Evolutionary conservation across 2,113 vertebrate species (phyloP).

Genomic region (Orientallactaga bullata): DNA sequence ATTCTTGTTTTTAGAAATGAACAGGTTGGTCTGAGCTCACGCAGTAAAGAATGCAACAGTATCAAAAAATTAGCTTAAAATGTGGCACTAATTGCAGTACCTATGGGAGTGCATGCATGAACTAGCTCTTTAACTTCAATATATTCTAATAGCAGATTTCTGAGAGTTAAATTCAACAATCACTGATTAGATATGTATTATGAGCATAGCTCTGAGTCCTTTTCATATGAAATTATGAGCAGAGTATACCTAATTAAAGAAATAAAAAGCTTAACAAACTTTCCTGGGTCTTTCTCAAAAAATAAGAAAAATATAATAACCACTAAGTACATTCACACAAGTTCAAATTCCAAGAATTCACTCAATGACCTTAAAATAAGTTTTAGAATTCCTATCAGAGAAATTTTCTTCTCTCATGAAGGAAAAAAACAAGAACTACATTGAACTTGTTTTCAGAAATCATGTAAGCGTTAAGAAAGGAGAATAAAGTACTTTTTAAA

Average conservation of each 20-base stretch:
- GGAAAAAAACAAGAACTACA: neutral
- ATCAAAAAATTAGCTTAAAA: conserved; percentile 30
- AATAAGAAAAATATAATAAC: neutral
- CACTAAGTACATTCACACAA: neutral
- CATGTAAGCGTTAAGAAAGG: neutral
- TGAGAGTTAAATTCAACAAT: neutral
- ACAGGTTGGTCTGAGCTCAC: conserved; percentile 33
- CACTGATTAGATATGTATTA: neutral
- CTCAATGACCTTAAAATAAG: neutral
- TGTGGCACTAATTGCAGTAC: neutral
- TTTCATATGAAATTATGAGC: neutral
- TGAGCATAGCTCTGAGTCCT: neutral
- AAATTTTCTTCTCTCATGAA: neutral
- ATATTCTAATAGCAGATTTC: neutral
- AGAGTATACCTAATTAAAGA: conserved; percentile 13
- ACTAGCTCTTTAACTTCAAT: neutral
- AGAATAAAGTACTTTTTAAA: neutral
- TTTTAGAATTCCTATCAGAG: neutral
- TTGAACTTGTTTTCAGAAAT: neutral
- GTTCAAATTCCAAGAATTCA: conserved; percentile 12
- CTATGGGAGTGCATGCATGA: neutral
- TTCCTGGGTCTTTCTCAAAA: neutral
- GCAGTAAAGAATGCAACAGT: neutral
- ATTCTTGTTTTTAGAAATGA: conserved; percentile 63
- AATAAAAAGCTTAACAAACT: neutral